phyloP scores from a whole-genome alignment of 2,113 vertebrate species.

The Dissostichus mawsoni region DNA sequence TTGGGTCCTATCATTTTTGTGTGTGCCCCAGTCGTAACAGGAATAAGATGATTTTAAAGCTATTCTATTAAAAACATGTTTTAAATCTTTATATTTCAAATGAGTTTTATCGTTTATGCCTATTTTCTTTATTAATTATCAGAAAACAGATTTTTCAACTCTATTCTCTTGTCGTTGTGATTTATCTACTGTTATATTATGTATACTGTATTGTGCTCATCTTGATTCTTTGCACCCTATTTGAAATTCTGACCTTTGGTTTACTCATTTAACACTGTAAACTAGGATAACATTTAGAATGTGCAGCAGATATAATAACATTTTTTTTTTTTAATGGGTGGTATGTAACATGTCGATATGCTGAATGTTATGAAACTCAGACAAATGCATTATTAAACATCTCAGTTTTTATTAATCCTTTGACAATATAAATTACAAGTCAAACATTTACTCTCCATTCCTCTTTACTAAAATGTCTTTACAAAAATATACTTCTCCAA shows the following conservation, averaged over 20 bases:
- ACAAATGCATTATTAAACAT: background rate
- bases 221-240: background rate
- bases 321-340: no score
- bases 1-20: background rate
- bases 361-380: background rate
- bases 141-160: background rate
- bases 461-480: background rate
- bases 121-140: no score
- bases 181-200: background rate
- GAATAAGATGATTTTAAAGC: background rate
- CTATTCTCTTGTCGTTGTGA: background rate
- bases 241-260: background rate
- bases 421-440: background rate
- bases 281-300: background rate
- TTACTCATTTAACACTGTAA: background rate
- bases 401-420: constrained; percentile 16
- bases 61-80: no score
- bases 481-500: no score
- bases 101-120: no score
- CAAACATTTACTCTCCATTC: background rate
- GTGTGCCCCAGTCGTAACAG: no score
- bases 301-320: background rate
- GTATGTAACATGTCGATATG: background rate
- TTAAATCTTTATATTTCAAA: no score
- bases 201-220: background rate